Base-by-base conservation (phyloP, 2,113 vertebrate genomes). In the Myotis lucifugus region DNA sequence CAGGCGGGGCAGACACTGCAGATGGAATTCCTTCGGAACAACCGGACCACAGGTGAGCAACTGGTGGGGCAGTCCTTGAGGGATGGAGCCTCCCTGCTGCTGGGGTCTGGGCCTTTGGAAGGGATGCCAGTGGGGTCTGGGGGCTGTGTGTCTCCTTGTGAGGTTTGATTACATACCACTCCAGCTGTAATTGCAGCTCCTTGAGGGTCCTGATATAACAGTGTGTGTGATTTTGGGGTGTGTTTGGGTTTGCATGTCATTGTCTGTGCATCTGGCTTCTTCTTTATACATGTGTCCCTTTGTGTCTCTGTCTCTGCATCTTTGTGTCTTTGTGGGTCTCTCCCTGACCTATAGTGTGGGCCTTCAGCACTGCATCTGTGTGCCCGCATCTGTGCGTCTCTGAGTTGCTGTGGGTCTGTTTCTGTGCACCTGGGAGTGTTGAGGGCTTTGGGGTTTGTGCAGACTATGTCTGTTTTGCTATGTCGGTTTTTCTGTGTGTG, bases 21-120 rank as follows among this genome's bases (percentile, higher is more conserved):
- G 98, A 98, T 99, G 93, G 99, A 99, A 93, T 98, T 99, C 86
- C 98, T 99, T 59, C 98, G 98, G 83, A 99, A 99, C 87, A 99
- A 99, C 98, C 98, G 98, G 93, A 99, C 98, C 97, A 99, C 98
- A 93, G 99, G 99, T 99, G 92, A 94, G 98, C 8, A 15, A 29
- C 70, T 1, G 3, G 2, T 48, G 42, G 59, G 34, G 32, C 42
- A 6, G 56, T 27, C 21, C 32, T 69, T 0, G 0, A 37, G 46
- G 84, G 32, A 27, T 14, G n/a, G 50, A 48, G 34, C 66, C 50
- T 29, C n/a, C 50, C 85, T 61, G 54, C 56, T 19, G 54, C 56
- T 64, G 46, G 11, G 18, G 59, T n/a, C 67, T 77, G 34, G 34
- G 23, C 76, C n/a, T 84, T 52, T 77, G 73, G n/a, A 56, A 52